A percentile compares a stretch with the other conserved stretches of the same genome.
Evolutionary conservation across 1,140 invertebrate genomes (phyloP).

Genomic region (Akabosia matsudoensis): DNA sequence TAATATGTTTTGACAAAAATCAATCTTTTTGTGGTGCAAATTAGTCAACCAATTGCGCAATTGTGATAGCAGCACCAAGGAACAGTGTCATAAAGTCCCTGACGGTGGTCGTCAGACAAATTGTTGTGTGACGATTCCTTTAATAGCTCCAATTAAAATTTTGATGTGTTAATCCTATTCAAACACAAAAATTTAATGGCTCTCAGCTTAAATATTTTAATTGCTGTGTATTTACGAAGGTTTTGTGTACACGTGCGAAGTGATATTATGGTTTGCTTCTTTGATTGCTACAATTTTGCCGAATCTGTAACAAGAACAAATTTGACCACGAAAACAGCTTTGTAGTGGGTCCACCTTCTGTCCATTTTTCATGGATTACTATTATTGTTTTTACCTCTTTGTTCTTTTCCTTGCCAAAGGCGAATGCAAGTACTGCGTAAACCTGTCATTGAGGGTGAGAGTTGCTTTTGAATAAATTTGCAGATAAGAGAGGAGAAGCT

Average conservation of each 20-base stretch:
- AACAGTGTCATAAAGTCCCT: too few species aligned
- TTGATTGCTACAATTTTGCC: too few species aligned
- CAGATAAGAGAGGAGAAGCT: constrained; percentile 9
- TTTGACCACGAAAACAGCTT: not conserved
- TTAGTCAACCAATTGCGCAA: not conserved
- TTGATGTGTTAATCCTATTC: too few species aligned
- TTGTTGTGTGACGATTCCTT: too few species aligned
- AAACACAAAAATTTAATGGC: too few species aligned
- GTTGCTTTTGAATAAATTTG: constrained; percentile 12
- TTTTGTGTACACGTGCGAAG: too few species aligned
- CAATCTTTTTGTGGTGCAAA: not conserved
- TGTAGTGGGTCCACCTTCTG: not conserved
- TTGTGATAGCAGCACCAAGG: too few species aligned
- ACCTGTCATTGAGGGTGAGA: constrained; percentile 20
- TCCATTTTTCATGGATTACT: constrained; percentile 14
- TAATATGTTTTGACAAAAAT: not conserved
- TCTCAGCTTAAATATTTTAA: too few species aligned
- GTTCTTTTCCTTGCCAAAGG: not conserved
- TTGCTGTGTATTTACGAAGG: too few species aligned
- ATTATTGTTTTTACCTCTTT: not conserved
- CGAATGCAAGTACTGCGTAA: not conserved
- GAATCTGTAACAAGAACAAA: not conserved
- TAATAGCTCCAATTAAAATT: too few species aligned
- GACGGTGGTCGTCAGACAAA: too few species aligned
- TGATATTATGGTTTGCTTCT: too few species aligned